Base-by-base conservation (phyloP, 2,888 invertebrate genomes). In the Acrocera orbiculus region DNA sequence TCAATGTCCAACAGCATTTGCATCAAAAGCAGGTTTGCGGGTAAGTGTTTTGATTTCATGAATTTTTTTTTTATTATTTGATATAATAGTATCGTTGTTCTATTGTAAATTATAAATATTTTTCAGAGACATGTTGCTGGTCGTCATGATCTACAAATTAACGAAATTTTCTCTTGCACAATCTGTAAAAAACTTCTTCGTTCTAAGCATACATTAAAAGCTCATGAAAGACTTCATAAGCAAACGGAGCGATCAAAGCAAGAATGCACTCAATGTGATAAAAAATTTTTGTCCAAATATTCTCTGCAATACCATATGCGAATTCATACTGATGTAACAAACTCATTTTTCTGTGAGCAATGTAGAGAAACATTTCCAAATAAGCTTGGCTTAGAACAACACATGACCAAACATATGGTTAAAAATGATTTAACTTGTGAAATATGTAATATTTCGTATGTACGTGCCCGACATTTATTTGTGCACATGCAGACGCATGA, bases 1-100 rank as follows among this genome's bases (percentile, higher is more conserved):
- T 7, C 31, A 37, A 5, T 40, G 40, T 19, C 20, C 17, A 25
- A 4, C 16, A 9, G 23, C 20, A 5, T 40, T 40, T 26, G 25
- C 31, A 7, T 26, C 34, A 9, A 37, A 35, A 17, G 35, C 28
- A 22, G 30, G 32, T 14, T 17, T 37, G 10, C 20, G 26, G 26
- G 35, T 36, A 23, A 27, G 29, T 32, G 22, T 23, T 15, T 13
- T 19, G 19, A 7, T 13, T 8, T 8, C 5, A 6, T 10, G 16
- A 16, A 14, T 7, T 15, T 13, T 13, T 4, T 5, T 7, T 5
- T 14, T 7, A 27, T 13, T 8, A 10, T 8, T 16, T 5, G n/a
- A 16, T 4, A 27, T 3, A n/a, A 17, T 7, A 10, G 7, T n/a
- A n/a, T n/a, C n/a, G n/a, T n/a, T n/a, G n/a, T n/a, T n/a, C n/a